These are phyloP conservation scores for Gyps fulvus DNA, from an alignment of 2,113 vertebrate species.

Conservation along the genomic window DNA sequence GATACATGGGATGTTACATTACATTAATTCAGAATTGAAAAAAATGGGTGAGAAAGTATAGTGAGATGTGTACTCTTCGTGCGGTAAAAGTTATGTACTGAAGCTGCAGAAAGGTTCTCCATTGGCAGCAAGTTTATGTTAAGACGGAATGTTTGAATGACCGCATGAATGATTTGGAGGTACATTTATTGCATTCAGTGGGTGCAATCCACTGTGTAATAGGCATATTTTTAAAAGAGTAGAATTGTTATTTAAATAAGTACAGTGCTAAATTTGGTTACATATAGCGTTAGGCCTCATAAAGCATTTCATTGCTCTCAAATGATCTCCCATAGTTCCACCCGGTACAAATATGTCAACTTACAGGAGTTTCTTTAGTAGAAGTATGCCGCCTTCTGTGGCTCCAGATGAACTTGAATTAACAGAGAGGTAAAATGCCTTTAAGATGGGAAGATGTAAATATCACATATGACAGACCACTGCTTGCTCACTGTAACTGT, in stretches of 20 bases:
- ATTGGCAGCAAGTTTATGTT: conserved; percentile 31
- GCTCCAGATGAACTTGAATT: background rate
- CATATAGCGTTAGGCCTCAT: conserved; percentile 35
- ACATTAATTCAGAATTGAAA: background rate
- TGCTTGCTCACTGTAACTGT: background rate
- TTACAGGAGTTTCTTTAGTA: conserved; percentile 9
- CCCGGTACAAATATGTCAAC: conserved; percentile 32
- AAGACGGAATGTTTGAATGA: conserved; percentile 47
- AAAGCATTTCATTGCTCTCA: conserved; percentile 55
- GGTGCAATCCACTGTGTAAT: conserved; percentile 65
- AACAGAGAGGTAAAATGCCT: background rate
- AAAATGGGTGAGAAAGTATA: background rate
- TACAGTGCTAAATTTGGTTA: conserved; percentile 67
- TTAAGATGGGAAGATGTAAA: background rate
- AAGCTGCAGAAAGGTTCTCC: conserved; percentile 4
- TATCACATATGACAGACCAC: background rate
- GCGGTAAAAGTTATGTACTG: background rate
- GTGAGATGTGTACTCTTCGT: background rate
- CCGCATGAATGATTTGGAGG: conserved; percentile 55
- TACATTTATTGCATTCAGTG: conserved; percentile 65
- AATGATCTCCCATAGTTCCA: conserved; percentile 53
- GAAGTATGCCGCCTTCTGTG: conserved; percentile 35
- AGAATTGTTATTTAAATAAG: conserved; percentile 66
- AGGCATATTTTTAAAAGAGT: conserved; percentile 52
- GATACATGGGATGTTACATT: background rate